Conservation (phyloP, 2,113 vertebrate species). For the Orthonyx spaldingii region DNA sequence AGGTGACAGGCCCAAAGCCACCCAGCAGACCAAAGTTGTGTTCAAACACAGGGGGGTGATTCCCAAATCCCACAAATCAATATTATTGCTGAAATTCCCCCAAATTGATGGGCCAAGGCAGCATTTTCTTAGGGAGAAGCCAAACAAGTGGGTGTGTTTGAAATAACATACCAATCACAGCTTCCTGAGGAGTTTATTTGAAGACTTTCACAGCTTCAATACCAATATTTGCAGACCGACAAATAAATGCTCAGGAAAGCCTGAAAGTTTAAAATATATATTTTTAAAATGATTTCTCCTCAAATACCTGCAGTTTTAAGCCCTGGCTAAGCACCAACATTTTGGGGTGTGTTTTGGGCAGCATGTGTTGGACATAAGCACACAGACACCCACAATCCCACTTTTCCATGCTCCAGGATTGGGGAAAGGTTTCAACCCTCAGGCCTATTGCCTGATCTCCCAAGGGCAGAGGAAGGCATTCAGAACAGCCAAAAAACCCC, state of each 20-base stretch:
- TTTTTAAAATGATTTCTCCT: neutral
- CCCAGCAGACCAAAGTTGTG: fast-evolving
- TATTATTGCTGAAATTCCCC: neutral
- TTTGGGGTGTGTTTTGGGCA: neutral
- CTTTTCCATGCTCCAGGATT: neutral
- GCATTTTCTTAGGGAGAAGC: neutral
- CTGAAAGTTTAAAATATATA: neutral
- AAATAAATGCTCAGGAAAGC: neutral
- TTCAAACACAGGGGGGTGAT: neutral
- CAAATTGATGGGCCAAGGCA: neutral
- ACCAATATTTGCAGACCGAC: neutral
- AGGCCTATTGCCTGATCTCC: neutral
- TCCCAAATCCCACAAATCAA: neutral
- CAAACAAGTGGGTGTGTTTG: neutral
- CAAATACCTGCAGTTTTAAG: neutral
- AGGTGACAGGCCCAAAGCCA: neutral
- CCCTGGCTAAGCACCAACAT: neutral
- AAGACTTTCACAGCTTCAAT: neutral
- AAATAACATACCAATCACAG: neutral
- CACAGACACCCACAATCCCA: neutral
- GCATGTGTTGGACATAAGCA: neutral
- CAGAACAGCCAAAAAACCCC: neutral
- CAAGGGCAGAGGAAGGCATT: neutral
- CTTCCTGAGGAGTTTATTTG: neutral
- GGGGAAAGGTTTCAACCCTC: neutral